phyloP scores from a whole-genome alignment of 2,113 vertebrate genomes.

The Crypturellus undulatus region DNA sequence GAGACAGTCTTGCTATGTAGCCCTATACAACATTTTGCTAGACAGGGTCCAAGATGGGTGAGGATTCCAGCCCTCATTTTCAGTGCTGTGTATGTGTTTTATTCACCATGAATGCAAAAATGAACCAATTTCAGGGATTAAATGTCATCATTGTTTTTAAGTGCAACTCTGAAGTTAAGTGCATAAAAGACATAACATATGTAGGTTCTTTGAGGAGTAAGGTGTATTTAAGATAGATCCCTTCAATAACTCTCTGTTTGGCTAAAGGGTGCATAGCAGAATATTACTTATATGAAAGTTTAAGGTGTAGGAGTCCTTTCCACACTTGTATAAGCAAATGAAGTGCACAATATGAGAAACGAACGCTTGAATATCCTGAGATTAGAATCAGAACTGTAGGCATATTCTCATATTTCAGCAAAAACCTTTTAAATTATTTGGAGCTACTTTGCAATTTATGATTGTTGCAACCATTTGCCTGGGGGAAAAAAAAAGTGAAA shows the following conservation, averaged over 20 bases:
- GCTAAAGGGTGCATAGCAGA: background rate
- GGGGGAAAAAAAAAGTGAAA: background rate
- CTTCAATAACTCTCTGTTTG: background rate
- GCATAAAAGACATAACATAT: background rate
- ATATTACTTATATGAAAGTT: background rate
- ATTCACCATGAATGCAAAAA: background rate
- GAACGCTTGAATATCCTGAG: background rate
- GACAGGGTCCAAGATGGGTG: background rate
- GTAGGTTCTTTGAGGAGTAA: background rate
- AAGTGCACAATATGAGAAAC: background rate
- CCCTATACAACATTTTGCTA: background rate
- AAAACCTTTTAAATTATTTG: background rate
- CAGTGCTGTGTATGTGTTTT: background rate
- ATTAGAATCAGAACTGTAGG: background rate
- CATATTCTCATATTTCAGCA: background rate
- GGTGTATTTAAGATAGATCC: background rate
- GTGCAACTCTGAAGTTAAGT: background rate
- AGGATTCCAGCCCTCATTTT: background rate
- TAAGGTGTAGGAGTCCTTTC: background rate
- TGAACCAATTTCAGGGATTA: background rate
- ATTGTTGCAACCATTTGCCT: background rate
- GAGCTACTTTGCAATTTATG: background rate
- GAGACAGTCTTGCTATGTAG: background rate
- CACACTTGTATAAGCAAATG: background rate
- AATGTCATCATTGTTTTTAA: background rate